Base-by-base conservation (phyloP, 1,140 invertebrate species). In the Anastrepha ludens region DNA sequence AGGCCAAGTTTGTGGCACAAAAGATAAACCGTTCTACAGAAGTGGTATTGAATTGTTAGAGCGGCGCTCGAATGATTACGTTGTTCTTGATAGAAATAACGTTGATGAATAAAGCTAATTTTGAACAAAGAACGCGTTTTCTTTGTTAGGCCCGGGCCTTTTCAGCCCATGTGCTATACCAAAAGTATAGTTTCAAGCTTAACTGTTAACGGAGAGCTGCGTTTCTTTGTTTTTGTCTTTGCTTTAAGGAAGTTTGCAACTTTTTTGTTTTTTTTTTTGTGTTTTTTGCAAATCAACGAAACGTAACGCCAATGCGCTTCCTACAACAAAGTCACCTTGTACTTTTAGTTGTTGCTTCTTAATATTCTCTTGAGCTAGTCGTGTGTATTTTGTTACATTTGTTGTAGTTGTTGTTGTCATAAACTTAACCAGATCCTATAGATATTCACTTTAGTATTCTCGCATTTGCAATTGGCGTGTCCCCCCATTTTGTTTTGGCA, bases 401-500 rank as follows among this genome's bases (percentile, higher is more conserved):
- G 41, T 74, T 74, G 6, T 41, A 44, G 8, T 78, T 78, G 47
- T 81, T 81, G 17, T 55, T 81, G 47, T 55, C 47, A 55, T 81
- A 81, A 81, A 55, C 44, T 47, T 50, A 50, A 74, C 4, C 70
- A 70, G 70, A 62, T 62, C n/a, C 60, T 62, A 62, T 29, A 29
- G 6, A 55, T 55, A 2, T 55, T 55, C 50, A 3, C 11, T 55
- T 55, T 55, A 55, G 0, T 55, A 55, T 55, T 55, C 50, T 55
- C 15, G 29, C 44, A 74, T 81, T 81, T 81, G 74, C 74, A 29
- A 81, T 81, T 81, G 2, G 74, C 74, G 74, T 81, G 74, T 20
- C 74, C 1, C 74, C 74, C 50, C 47, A 81, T 81, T 81, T 81
- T 81, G 74, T 81, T 20, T 81, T 47, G 74, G 8, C 20, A 17